These are phyloP conservation scores for Troides oblongomaculatus DNA, from an alignment of 2,888 invertebrate species.

Conservation along the genomic window DNA sequence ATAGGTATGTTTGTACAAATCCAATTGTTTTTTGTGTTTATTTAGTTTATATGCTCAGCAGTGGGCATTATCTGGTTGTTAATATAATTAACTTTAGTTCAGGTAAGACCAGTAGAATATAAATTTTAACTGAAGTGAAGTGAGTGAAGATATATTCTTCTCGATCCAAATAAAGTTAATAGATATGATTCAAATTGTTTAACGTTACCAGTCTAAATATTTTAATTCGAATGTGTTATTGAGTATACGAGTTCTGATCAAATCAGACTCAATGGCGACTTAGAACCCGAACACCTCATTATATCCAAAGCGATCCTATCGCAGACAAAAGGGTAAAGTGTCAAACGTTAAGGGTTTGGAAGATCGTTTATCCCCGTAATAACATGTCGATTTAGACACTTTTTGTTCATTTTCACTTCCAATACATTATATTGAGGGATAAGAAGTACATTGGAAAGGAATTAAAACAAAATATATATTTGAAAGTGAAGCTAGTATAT, in stretches of 20 bases:
- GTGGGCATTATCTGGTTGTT: too few species aligned
- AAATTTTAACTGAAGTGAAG: too few species aligned
- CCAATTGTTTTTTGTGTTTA: too few species aligned
- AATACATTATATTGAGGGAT: not conserved
- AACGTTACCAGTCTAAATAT: not conserved
- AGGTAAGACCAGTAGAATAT: too few species aligned
- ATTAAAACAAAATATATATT: not conserved
- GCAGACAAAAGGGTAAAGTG: conserved; percentile 32
- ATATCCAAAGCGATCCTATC: conserved; percentile 33
- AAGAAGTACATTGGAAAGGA: not conserved
- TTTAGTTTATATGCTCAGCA: too few species aligned
- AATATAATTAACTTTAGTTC: too few species aligned
- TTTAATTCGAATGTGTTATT: conserved; percentile 17
- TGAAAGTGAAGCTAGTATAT: not conserved
- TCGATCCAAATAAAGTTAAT: not conserved
- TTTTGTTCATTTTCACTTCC: conserved; percentile 6
- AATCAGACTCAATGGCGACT: conserved; percentile 13
- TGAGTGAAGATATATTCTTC: not conserved
- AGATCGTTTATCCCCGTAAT: conserved; percentile 37
- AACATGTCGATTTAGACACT: conserved; percentile 26
- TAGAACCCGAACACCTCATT: conserved; percentile 27
- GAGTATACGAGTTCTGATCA: conserved; percentile 19
- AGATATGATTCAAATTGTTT: not conserved
- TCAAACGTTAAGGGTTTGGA: conserved; percentile 31
- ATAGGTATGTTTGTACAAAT: too few species aligned